Evolutionary conservation across 2,797 vertebrate genomes (phyloP).

Genomic region (Otolemur crassicaudatus): DNA sequence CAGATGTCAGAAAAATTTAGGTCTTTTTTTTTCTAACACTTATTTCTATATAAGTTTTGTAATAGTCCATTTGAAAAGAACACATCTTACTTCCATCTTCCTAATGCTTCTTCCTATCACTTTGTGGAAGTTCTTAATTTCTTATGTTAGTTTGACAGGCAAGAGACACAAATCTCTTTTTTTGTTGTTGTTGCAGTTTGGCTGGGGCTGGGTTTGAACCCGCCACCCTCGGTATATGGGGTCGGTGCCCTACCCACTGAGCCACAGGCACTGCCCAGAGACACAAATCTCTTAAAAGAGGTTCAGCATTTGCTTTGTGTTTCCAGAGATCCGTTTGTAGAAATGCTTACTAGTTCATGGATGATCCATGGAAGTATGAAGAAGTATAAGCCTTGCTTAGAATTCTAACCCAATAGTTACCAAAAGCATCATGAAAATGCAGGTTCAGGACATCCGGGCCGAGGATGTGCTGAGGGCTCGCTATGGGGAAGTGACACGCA

Average conservation of each 20-base stretch:
- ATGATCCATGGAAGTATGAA: background rate
- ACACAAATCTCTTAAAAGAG: background rate
- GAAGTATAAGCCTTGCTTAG: background rate
- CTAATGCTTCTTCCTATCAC: background rate
- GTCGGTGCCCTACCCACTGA: too few species aligned
- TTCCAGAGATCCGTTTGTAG: conserved; percentile 52
- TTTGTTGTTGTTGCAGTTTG: too few species aligned
- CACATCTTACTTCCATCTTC: conserved; percentile 20
- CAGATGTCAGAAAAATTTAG: conserved; percentile 50
- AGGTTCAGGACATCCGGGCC: background rate
- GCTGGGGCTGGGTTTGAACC: too few species aligned
- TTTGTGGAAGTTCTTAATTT: conserved; percentile 3
- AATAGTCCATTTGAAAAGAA: conserved; percentile 29
- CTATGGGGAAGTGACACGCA: background rate
- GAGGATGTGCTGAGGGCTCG: background rate
- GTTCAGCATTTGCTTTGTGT: conserved; percentile 29
- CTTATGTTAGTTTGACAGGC: background rate
- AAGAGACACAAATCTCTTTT: background rate
- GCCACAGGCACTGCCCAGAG: background rate
- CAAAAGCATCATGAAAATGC: background rate
- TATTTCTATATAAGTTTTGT: background rate
- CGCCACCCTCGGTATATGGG: too few species aligned
- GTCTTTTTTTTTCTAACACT: conserved; percentile 39
- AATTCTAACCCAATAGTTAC: background rate
- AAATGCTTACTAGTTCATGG: conserved; percentile 9